phyloP scores from a whole-genome alignment of 2,113 vertebrate species.

The Aspiorhynchus laticeps region DNA sequence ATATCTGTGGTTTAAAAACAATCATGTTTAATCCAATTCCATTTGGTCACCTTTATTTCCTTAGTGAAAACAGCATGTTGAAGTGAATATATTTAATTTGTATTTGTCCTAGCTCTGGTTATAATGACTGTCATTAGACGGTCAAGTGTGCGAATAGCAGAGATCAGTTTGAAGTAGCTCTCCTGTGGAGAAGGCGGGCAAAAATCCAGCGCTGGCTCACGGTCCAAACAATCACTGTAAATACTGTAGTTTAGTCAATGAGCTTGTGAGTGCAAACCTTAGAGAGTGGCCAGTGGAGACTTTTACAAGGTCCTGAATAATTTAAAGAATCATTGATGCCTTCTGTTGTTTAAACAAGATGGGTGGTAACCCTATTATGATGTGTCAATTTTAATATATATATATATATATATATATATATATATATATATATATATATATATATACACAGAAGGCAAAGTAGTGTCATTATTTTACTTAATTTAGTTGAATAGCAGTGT shows the following conservation, averaged over 20 bases:
- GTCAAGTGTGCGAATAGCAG: conserved; percentile 7
- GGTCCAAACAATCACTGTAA: neutral
- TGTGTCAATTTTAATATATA: neutral
- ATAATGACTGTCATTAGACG: neutral
- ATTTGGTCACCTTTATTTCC: conserved; percentile 4
- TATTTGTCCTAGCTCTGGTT: neutral
- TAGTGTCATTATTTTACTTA: neutral
- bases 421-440: too few relatives aligned
- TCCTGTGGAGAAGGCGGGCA: neutral
- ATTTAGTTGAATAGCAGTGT: neutral
- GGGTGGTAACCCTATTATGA: neutral
- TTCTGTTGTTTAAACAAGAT: neutral
- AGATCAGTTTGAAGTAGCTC: conserved; percentile 20
- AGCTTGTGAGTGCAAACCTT: neutral
- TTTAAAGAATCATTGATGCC: neutral
- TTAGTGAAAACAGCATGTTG: neutral
- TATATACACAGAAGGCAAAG: neutral
- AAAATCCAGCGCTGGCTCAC: conserved; percentile 6
- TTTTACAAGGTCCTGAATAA: neutral
- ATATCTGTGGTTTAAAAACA: neutral
- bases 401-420: too few relatives aligned
- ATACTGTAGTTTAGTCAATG: conserved; percentile 1
- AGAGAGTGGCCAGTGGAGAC: neutral
- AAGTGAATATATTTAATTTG: neutral
- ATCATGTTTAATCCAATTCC: neutral